Conservation (phyloP, 2,113 vertebrate species). For the Festucalex cinctus region DNA sequence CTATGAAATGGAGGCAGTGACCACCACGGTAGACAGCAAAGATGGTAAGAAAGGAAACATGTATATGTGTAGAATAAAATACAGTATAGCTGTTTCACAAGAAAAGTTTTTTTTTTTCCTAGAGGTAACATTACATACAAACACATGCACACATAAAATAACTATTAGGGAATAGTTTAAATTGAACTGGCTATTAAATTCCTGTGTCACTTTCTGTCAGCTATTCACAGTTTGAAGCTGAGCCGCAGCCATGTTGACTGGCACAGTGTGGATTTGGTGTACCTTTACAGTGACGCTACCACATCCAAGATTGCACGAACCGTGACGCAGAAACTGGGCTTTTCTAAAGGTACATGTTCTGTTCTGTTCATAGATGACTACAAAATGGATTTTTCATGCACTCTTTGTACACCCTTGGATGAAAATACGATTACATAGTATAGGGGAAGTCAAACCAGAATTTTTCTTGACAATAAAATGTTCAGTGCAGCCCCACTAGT, state of each 20-base stretch:
- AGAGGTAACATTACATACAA: not conserved
- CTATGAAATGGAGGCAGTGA: slow-evolving; percentile 82
- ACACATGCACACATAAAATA: not conserved
- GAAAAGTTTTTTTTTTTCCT: not conserved
- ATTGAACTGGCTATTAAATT: slow-evolving; percentile 22
- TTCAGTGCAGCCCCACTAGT: no score
- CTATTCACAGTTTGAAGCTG: slow-evolving; percentile 85
- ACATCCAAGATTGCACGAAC: slow-evolving; percentile 94
- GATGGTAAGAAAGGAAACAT: slow-evolving; percentile 76
- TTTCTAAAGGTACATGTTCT: slow-evolving; percentile 85
- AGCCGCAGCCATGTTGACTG: slow-evolving; percentile 92
- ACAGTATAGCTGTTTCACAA: not conserved
- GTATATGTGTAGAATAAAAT: no score
- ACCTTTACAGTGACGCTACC: slow-evolving; percentile 93
- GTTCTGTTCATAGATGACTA: not conserved
- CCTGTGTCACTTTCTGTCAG: slow-evolving; percentile 59
- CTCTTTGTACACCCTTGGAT: not conserved
- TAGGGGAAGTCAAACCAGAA: no score
- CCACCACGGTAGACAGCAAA: slow-evolving; percentile 84
- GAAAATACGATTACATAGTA: not conserved
- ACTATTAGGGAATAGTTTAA: not conserved
- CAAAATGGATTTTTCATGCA: not conserved
- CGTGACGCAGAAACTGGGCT: slow-evolving; percentile 90
- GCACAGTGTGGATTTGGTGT: slow-evolving; percentile 92
- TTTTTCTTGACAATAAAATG: no score